phyloP scores from a whole-genome alignment of 2,888 invertebrate species.

The Diaphora mendica region DNA sequence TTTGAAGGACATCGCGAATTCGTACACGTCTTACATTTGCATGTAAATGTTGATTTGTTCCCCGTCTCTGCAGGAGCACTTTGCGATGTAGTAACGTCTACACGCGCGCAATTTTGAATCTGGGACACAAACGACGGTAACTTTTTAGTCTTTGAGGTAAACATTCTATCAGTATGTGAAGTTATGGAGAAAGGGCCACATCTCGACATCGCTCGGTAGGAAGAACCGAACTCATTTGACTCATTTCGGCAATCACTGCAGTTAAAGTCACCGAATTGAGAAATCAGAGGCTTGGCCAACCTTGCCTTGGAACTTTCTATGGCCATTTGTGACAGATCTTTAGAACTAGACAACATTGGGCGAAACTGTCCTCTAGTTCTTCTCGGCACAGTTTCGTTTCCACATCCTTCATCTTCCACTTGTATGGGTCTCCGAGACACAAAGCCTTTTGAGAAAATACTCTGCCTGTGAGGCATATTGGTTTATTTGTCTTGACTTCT shows the following conservation, averaged over 20 bases:
- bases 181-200: constrained; percentile 52
- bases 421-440: constrained; percentile 29
- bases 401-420: constrained; percentile 23
- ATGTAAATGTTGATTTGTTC: constrained; percentile 35
- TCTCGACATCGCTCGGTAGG: constrained; percentile 48
- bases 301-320: constrained; percentile 54
- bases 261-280: not conserved
- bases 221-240: constrained; percentile 58
- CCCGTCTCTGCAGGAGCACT: constrained; percentile 34
- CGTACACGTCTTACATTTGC: constrained; percentile 57
- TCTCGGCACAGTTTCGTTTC: not conserved
- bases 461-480: constrained; percentile 40
- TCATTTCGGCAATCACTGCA: not conserved
- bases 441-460: constrained; percentile 37
- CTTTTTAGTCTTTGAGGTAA: constrained; percentile 33
- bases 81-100: constrained; percentile 46
- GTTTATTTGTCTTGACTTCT: constrained; percentile 47
- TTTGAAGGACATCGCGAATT: constrained; percentile 48
- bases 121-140: constrained; percentile 53
- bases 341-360: constrained; percentile 46
- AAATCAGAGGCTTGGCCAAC: constrained; percentile 23
- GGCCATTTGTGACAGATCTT: constrained; percentile 49
- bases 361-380: constrained; percentile 1
- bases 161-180: constrained; percentile 46
- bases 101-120: constrained; percentile 57